Evolutionary conservation across 2,888 invertebrate genomes (phyloP), one percentile per base, ranked within the genome.

Genomic region (Lasiommata megera): DNA sequence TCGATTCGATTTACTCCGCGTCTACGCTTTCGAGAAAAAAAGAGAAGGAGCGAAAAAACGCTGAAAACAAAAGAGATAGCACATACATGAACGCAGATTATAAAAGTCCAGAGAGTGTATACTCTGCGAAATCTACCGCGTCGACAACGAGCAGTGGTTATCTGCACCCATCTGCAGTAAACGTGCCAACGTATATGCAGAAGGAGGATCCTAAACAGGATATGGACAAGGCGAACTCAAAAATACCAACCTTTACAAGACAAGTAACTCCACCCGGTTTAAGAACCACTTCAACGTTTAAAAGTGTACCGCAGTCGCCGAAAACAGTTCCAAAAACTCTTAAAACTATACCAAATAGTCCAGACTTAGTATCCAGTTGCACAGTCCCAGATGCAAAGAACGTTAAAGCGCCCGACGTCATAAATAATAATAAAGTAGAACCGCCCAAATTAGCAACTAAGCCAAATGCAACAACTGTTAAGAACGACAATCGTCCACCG

Each of bases 1-100:
- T 95, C 36, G 96, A 97, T 69, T 96, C 96, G 0, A 96, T 97
- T 67, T 97, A 97, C 76, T 96, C 96, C 0, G 94, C 95, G 0
- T 94, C 95, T 1, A 95, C 95, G 0, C 79, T 95, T 1, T 92
- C 93, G 0, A 88, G 93, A 56, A 94, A 93, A 69, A 93, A 93
- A 70, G 92, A 92, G 63, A 88, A 89, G 64, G 78, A 80, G 40
- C 74, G 75, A 43, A 75, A 73, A 38, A 73, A 69, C 1, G 70
- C 71, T 9, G 82, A 74, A 43, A 77, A 67, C 59, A 82, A 80
- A 47, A 82, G 82, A 76, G 80, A 83, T 65, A 92, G 93, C 62
- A 93, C 92, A 9, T 94, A 95, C 68, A 93, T 91, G 69, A 93
- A 94, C 76, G 88, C 93, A 0, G 91, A 93, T 63, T 91, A 93